Evolutionary conservation across 2,797 vertebrate species (phyloP).

Genomic region (Melanotaenia maccullochi): DNA sequence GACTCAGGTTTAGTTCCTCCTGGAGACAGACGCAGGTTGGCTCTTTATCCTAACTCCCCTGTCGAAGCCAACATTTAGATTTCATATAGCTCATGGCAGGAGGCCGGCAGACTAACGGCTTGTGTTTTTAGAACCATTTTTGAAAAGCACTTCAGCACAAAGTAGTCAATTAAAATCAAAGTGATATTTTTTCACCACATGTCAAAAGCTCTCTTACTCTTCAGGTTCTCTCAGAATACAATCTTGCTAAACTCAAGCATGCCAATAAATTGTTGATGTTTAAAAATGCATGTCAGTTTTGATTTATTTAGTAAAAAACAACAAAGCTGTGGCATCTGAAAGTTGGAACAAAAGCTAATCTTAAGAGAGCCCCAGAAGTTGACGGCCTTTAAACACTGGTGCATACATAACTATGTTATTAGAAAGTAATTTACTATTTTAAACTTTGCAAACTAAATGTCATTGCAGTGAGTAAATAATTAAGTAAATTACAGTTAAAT

Average conservation of each 20-base stretch:
- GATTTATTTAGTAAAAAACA: constrained; percentile 34
- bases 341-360: constrained; percentile 14
- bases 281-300: constrained; percentile 40
- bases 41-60: constrained; percentile 64
- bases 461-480: not conserved
- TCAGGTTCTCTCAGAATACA: constrained; percentile 18
- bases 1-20: constrained; percentile 77
- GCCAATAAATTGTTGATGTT: constrained; percentile 62
- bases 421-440: not conserved
- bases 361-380: constrained; percentile 12
- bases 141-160: constrained; percentile 36
- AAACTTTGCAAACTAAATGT: not conserved
- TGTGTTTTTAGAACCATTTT: constrained; percentile 42
- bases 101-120: constrained; percentile 31
- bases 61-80: constrained; percentile 62
- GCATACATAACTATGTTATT: not conserved
- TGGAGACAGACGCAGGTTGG: constrained; percentile 73
- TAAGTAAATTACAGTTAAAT: not conserved
- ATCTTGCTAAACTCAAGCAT: constrained; percentile 40
- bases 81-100: constrained; percentile 59
- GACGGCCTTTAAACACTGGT: constrained; percentile 10
- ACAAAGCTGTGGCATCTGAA: constrained; percentile 31
- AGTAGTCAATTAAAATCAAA: constrained; percentile 39
- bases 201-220: constrained; percentile 32
- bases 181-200: constrained; percentile 25